phyloP scores from a whole-genome alignment of 2,888 invertebrate genomes.

The Apodemia mormo region DNA sequence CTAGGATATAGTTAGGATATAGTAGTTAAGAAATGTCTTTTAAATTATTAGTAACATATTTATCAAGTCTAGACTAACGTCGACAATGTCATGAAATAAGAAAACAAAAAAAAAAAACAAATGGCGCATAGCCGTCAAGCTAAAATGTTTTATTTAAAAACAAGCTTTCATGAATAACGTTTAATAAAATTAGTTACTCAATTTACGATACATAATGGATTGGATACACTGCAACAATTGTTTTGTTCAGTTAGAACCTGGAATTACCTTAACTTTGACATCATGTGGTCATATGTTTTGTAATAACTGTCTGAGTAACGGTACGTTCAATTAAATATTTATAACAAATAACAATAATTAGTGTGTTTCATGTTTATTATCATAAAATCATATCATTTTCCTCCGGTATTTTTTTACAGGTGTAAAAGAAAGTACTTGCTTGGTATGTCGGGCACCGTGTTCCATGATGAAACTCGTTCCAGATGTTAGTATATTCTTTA shows the following conservation, averaged over 20 bases:
- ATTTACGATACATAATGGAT: constrained; percentile 55
- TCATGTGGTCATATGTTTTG: constrained; percentile 81
- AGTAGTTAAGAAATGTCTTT: neutral
- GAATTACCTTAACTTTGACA: constrained; percentile 70
- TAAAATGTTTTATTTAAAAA: constrained; percentile 25
- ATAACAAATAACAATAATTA: neutral
- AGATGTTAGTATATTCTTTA: constrained; percentile 55
- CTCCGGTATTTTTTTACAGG: constrained; percentile 48
- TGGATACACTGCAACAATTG: constrained; percentile 80
- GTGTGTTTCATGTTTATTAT: neutral
- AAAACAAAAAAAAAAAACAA: constrained; percentile 20
- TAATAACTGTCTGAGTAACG: constrained; percentile 69
- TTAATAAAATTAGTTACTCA: constrained; percentile 1
- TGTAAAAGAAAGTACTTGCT: constrained; percentile 65
- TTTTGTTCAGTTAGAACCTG: constrained; percentile 69
- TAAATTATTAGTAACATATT: neutral
- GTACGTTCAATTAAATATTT: constrained; percentile 46
- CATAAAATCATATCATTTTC: neutral
- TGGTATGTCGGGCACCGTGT: constrained; percentile 70
- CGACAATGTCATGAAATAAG: neutral
- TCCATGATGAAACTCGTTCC: constrained; percentile 73
- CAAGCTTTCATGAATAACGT: neutral
- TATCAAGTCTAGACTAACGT: neutral
- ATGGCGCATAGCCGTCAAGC: constrained; percentile 29
- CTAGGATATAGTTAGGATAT: too few relatives aligned